Evolutionary conservation across 2,113 vertebrate genomes (phyloP).

Genomic region (Macquaria ambigua): DNA sequence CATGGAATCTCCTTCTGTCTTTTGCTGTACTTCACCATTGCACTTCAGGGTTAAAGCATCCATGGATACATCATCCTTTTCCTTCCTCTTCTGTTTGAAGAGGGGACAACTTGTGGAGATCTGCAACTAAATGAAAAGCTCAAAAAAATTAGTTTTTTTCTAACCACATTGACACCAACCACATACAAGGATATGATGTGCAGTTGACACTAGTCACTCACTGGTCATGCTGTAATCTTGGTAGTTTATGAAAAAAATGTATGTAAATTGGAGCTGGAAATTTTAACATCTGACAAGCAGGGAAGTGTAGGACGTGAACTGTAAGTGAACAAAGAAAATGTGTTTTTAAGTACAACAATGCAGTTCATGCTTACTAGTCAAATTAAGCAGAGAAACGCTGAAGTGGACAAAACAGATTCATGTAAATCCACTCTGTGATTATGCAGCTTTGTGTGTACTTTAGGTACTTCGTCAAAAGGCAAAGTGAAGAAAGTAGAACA

Average conservation of each 20-base stretch:
- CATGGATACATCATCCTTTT: slow-evolving; percentile 14
- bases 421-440: background rate
- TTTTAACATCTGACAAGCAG: background rate
- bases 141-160: background rate
- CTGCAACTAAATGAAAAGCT: background rate
- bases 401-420: background rate
- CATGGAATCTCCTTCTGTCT: slow-evolving; percentile 15
- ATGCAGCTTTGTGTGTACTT: background rate
- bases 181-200: background rate
- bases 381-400: background rate
- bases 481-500: background rate
- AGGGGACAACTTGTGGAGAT: slow-evolving; percentile 2
- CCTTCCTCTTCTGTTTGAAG: slow-evolving; percentile 26
- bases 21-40: slow-evolving; percentile 19
- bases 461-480: background rate
- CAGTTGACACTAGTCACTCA: background rate
- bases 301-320: background rate
- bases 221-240: background rate
- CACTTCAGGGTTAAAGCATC: slow-evolving; percentile 37
- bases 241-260: background rate
- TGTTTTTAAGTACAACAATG: too few species aligned
- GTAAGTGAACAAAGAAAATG: background rate
- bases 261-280: too few species aligned
- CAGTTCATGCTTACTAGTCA: background rate
- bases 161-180: background rate